Conservation (phyloP, 2,888 invertebrate species). For the Hipparchia sbordonii region DNA sequence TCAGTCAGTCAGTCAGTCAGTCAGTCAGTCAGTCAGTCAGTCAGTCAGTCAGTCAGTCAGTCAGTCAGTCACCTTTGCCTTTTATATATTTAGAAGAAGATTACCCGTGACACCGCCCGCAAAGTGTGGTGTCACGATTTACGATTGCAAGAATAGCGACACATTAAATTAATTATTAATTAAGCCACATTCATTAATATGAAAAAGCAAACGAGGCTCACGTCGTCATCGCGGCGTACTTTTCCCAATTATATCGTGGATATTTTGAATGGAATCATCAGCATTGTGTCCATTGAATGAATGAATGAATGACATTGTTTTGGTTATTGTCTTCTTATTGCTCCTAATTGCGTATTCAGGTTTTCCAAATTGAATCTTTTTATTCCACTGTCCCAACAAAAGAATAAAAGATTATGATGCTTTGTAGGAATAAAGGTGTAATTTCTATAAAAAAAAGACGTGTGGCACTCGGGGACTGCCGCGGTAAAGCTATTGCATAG, state of each 20-base stretch:
- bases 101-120: no score
- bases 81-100: no score
- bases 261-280: conserved; percentile 15
- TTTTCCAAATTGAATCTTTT: conserved; percentile 16
- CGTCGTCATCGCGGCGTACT: conserved; percentile 4
- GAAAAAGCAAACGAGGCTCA: conserved; percentile 2
- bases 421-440: no score
- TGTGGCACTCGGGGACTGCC: no score
- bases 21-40: no score
- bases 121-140: no score
- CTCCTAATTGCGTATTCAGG: conserved; percentile 21
- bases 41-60: no score
- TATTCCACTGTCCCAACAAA: not conserved
- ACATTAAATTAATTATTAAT: not conserved
- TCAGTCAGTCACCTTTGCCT: no score
- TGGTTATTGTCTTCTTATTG: conserved; percentile 16
- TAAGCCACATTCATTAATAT: conserved; percentile 5
- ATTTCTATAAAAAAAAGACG: no score
- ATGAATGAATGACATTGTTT: conserved; percentile 8
- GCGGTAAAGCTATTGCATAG: no score
- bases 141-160: no score
- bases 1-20: no score
- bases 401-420: not conserved
- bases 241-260: conserved; percentile 25
- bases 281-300: conserved; percentile 7